A percentile compares a stretch with the other conserved stretches of the same genome.
Evolutionary conservation across 2,113 vertebrate species (phyloP).

Genomic region (Ascaphus truei): DNA sequence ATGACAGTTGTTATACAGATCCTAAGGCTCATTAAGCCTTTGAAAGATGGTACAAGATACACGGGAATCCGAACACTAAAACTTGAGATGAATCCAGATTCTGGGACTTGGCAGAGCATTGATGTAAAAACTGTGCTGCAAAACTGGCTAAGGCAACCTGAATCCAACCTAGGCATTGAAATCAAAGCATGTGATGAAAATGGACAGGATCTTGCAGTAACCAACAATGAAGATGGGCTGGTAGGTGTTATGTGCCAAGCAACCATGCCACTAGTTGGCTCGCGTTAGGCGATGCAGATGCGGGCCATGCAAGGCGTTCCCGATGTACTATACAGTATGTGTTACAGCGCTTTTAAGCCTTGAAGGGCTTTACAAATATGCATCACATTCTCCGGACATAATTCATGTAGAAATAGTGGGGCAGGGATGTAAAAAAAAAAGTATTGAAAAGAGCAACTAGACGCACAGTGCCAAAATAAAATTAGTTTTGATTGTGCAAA

Average conservation of each 20-base stretch:
- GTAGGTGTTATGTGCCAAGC: slow-evolving; percentile 65
- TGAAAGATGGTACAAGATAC: slow-evolving; percentile 80
- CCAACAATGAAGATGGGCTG: slow-evolving; percentile 90
- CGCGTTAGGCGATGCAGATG: not conserved
- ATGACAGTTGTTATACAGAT: slow-evolving; percentile 95
- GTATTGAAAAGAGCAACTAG: too few species aligned
- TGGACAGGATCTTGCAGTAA: slow-evolving; percentile 87
- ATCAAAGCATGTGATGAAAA: slow-evolving; percentile 91
- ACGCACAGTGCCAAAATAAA: too few species aligned
- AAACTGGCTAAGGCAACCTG: slow-evolving; percentile 95
- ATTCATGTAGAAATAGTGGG: too few species aligned
- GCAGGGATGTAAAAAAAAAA: too few species aligned
- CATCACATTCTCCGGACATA: too few species aligned
- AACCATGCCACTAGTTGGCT: not conserved
- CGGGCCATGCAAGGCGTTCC: not conserved
- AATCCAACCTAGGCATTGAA: slow-evolving; percentile 97
- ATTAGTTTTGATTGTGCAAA: too few species aligned
- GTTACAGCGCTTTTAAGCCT: too few species aligned
- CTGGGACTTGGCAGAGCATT: slow-evolving; percentile 93
- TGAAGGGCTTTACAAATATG: too few species aligned
- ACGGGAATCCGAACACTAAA: slow-evolving; percentile 90
- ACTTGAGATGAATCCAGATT: slow-evolving; percentile 87
- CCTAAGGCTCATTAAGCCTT: slow-evolving; percentile 88
- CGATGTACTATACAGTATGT: too few species aligned
- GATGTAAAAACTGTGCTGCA: slow-evolving; percentile 94